Base-by-base conservation (phyloP, 1,140 invertebrate species). In the Rhopalosiphum padi region DNA sequence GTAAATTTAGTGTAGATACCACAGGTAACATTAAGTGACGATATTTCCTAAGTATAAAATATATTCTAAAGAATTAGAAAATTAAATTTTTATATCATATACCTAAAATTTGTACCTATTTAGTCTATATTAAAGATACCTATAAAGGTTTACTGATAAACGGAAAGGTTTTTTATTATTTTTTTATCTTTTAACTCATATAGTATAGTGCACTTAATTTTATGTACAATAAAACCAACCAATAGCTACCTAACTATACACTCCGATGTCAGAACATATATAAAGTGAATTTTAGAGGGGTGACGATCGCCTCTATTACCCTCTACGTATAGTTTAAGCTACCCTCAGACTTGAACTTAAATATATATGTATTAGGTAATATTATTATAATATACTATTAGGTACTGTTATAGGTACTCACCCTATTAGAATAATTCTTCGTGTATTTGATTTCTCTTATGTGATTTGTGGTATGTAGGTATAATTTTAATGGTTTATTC, bases 221-320 rank as follows among this genome's bases (percentile, higher is more conserved):
- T n/a, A n/a, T n/a, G 60, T n/a, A 68, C 60, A 68, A 68, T 68
- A 68, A 68, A 68, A 68, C 60, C 60, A 68, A 68, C 60, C 60
- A 68, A 68, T 68, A 77, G 60, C 30, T 77, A n/a, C 60, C 15
- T n/a, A 5, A n/a, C 60, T 68, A 77, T 77, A 8, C 60, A n/a
- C 60, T 77, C 30, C 15, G 30, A 77, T 77, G 11, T 77, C 60
- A 77, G 60, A n/a, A 77, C 30, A 77, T n/a, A 77, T n/a, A 77
- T n/a, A 77, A 77, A 77, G 60, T 77, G 30, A n/a, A 77, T 77
- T 77, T 77, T n/a, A n/a, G n/a, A 77, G 15, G 60, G 60, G 60
- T 77, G 60, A 15, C 60, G 60, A 35, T 77, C 60, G n/a, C 30
- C 60, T 68, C 0, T 15, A 18, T 68, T 68, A 68, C 30, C n/a